Evolutionary conservation across 2,888 invertebrate genomes (phyloP).

Genomic region (Phyto melanocephala): DNA sequence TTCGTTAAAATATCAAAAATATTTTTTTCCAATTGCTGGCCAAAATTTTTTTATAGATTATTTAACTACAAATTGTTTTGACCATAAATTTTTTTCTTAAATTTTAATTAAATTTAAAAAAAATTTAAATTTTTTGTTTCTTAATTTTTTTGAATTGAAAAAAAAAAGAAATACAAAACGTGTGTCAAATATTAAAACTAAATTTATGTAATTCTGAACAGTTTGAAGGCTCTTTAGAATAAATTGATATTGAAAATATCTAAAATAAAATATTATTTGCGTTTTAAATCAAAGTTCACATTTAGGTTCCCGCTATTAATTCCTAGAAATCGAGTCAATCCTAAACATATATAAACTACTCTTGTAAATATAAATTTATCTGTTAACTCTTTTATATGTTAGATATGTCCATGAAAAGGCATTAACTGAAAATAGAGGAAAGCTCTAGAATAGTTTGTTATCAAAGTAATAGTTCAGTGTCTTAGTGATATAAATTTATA

Average conservation of each 20-base stretch:
- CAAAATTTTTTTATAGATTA: background rate
- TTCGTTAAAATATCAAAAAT: background rate
- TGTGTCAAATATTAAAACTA: background rate
- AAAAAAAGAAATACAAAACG: background rate
- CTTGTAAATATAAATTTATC: too few species aligned
- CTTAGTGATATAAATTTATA: too few species aligned
- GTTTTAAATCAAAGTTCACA: background rate
- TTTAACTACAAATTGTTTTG: background rate
- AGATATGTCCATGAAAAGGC: too few species aligned
- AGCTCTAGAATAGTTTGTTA: too few species aligned
- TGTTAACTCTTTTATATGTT: too few species aligned
- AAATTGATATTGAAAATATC: background rate
- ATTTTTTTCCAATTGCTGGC: background rate
- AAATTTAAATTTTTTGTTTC: background rate
- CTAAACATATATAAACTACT: too few species aligned
- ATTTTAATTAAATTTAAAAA: background rate
- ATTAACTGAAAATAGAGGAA: too few species aligned
- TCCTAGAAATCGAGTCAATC: too few species aligned
- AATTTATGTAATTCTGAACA: background rate
- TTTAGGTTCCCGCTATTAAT: too few species aligned
- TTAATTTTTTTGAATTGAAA: background rate
- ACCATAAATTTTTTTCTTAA: background rate
- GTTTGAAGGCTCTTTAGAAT: background rate
- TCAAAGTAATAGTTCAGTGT: too few species aligned
- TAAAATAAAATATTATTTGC: slow-evolving; percentile 15